Percentiles rank a stretch among this genome's conserved stretches.
Conservation (phyloP, 2,113 vertebrate genomes). For the Panthera tigris region DNA sequence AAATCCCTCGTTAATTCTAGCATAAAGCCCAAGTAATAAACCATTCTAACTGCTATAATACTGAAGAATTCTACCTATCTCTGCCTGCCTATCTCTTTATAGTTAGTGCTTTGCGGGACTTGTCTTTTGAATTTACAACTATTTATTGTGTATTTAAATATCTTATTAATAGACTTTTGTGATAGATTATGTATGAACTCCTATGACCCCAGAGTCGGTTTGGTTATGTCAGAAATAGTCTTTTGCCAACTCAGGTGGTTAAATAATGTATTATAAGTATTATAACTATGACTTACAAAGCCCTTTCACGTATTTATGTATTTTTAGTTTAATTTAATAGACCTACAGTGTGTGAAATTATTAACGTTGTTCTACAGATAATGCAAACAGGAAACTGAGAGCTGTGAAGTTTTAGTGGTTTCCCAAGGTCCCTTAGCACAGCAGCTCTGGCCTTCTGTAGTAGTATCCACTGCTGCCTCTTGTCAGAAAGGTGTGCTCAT, state of each 20-base stretch:
- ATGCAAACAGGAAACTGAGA: background rate
- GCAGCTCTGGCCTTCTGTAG: background rate
- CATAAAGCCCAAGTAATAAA: background rate
- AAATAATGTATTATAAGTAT: background rate
- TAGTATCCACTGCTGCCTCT: background rate
- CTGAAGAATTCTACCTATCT: background rate
- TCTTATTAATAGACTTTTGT: slow-evolving; percentile 19
- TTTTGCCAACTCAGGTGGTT: slow-evolving; percentile 13
- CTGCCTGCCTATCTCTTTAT: background rate
- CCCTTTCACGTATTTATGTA: background rate
- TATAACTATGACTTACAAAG: background rate
- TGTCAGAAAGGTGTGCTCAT: background rate
- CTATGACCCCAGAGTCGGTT: background rate
- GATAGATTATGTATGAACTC: background rate
- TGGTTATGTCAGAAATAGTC: background rate
- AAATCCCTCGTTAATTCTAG: slow-evolving; percentile 22
- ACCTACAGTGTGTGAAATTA: background rate
- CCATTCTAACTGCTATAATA: background rate
- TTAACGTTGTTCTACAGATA: background rate
- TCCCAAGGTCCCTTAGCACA: background rate
- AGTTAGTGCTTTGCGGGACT: background rate
- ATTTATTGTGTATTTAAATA: slow-evolving; percentile 20
- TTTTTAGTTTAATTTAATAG: slow-evolving; percentile 33
- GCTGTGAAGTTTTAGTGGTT: background rate
- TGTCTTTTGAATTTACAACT: slow-evolving; percentile 52